Conservation (phyloP, 2,888 invertebrate genomes). For the Andricus quercusramuli region DNA sequence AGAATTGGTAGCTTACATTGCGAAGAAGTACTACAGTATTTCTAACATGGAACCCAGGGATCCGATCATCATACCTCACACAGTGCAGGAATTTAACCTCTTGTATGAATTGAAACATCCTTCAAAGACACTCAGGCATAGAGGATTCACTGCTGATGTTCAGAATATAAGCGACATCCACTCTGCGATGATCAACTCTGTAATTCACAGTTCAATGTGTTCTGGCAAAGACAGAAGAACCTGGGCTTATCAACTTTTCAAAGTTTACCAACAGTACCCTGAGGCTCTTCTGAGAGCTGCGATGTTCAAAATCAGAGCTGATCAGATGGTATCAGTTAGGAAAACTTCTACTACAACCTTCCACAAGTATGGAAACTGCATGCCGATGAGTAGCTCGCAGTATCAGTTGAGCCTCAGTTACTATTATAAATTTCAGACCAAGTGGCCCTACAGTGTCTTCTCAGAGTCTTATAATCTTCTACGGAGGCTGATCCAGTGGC, state of each 20-base stretch:
- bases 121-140: conserved; percentile 64
- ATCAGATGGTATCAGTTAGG: conserved; percentile 82
- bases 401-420: conserved; percentile 78
- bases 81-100: conserved; percentile 71
- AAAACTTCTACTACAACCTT: conserved; percentile 76
- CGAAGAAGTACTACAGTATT: conserved; percentile 73
- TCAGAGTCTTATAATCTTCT: conserved; percentile 73
- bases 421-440: conserved; percentile 78
- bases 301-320: conserved; percentile 81
- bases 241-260: conserved; percentile 84
- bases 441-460: conserved; percentile 79
- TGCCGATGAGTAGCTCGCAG: conserved; percentile 80
- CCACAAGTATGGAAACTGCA: conserved; percentile 76
- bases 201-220: conserved; percentile 85
- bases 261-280: conserved; percentile 86
- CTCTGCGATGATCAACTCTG: conserved; percentile 80
- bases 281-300: conserved; percentile 83
- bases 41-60: conserved; percentile 69
- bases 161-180: conserved; percentile 79
- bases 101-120: conserved; percentile 73
- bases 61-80: conserved; percentile 64
- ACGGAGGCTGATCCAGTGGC: conserved; percentile 61
- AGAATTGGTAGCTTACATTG: conserved; percentile 70
- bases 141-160: conserved; percentile 76
- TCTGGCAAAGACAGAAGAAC: conserved; percentile 82